Evolutionary conservation across 2,888 invertebrate species (phyloP).

Genomic region (Drosophila prostipennis): DNA sequence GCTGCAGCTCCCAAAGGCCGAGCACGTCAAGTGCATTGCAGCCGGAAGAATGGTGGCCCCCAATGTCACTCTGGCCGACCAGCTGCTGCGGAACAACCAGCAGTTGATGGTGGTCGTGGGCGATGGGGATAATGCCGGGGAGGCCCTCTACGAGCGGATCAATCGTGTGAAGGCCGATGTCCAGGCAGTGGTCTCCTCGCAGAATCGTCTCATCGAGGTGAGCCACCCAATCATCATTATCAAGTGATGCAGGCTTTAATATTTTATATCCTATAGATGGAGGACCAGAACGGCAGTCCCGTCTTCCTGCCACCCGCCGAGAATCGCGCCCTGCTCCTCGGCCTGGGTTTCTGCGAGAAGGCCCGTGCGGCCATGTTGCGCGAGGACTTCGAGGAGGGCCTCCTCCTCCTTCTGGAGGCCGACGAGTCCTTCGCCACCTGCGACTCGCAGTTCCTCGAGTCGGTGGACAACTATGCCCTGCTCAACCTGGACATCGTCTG

Average conservation of each 20-base stretch:
- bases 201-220: constrained; percentile 80
- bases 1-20: constrained; percentile 79
- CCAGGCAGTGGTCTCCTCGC: constrained; percentile 85
- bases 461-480: constrained; percentile 93
- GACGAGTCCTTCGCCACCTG: constrained; percentile 88
- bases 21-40: constrained; percentile 88
- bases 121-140: constrained; percentile 83
- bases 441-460: constrained; percentile 85
- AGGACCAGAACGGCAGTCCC: constrained; percentile 91
- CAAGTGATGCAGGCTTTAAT: too few species aligned
- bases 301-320: constrained; percentile 89
- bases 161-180: constrained; percentile 86
- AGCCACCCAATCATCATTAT: too few species aligned
- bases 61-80: constrained; percentile 85
- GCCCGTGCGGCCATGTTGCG: constrained; percentile 88
- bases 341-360: constrained; percentile 92
- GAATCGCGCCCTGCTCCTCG: constrained; percentile 89
- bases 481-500: constrained; percentile 94
- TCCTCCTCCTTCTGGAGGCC: constrained; percentile 91
- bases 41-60: constrained; percentile 88
- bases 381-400: constrained; percentile 88
- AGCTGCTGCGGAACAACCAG: constrained; percentile 88
- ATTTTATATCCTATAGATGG: constrained; percentile 85
- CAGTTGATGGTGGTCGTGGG: constrained; percentile 88
- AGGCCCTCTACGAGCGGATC: constrained; percentile 86